Evolutionary conservation across 2,888 invertebrate species (phyloP).

Genomic region (Drosophila hamatofila): DNA sequence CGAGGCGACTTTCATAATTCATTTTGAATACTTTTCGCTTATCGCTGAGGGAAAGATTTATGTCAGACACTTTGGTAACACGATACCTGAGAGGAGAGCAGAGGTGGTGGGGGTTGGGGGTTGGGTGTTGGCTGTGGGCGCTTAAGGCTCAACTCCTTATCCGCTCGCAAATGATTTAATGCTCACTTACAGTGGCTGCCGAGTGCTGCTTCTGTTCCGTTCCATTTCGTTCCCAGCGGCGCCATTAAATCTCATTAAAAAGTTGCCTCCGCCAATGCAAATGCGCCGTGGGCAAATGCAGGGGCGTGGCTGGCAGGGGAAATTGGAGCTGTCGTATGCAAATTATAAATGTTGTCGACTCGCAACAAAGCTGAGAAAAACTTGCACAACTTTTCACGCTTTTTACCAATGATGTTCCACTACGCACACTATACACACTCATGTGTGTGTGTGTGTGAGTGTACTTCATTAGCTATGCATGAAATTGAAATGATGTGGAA

Average conservation of each 20-base stretch:
- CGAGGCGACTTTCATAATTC: conserved; percentile 68
- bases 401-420: conserved; percentile 2
- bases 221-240: conserved; percentile 64
- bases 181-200: conserved; percentile 64
- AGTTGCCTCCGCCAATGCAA: conserved; percentile 59
- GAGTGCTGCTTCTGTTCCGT: conserved; percentile 20
- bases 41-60: conserved; percentile 76
- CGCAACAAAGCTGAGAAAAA: conserved; percentile 49
- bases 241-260: conserved; percentile 79
- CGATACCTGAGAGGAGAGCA: conserved; percentile 51
- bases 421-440: not conserved
- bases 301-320: conserved; percentile 5
- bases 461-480: conserved; percentile 63
- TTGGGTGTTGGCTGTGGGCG: not conserved
- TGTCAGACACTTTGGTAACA: conserved; percentile 67
- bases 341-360: conserved; percentile 70
- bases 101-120: not conserved
- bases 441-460: not conserved
- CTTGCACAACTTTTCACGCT: conserved; percentile 50
- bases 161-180: conserved; percentile 73
- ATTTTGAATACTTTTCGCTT: conserved; percentile 76
- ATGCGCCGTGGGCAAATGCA: conserved; percentile 10
- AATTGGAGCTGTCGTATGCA: conserved; percentile 46
- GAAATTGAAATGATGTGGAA: conserved; percentile 54
- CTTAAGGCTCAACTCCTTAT: conserved; percentile 67